Evolutionary conservation across 2,888 invertebrate genomes (phyloP), one percentile per base, ranked within the genome.

Genomic region (Loripinus fragilis): DNA sequence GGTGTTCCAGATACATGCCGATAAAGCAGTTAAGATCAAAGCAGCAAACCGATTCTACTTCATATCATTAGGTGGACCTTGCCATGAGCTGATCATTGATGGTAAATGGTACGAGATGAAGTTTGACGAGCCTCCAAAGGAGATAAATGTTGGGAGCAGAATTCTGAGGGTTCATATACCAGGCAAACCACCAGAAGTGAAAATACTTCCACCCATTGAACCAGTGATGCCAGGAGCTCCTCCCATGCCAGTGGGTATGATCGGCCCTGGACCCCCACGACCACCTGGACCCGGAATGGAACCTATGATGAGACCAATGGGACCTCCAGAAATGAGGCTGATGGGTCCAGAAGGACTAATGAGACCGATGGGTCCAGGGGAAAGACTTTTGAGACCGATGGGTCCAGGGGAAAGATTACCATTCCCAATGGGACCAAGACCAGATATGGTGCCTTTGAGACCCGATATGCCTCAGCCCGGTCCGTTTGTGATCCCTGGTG

Each of bases 151-250:
- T 48, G 96, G 96, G 76, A 96, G 96, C 0, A 95, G 96, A 80
- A 95, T 96, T n/a, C 95, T 97, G 80, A 94, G 95, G 64, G 95
- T 99, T 0, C 96, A 97, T 89, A 94, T 99, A 12, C 86, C 87
- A 35, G 98, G 98, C 0, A 97, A 98, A 0, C 96, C 98, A 3
- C 99, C 99, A 0, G 97, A 97, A 94, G 98, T 99, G 0, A 97
- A 97, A 92, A 97, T 99, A 79, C 83, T 93, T n/a, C 90, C 89
- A 50, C 78, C 78, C 48, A 79, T 85, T 50, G 33, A 60, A 20
- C 74, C 52, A 66, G 60, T 67, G 17, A 76, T 78, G 75, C 76
- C 76, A 48, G 73, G 71, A 30, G 69, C 74, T 55, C 35, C 45
- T 38, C 65, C 38, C 23, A 65, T 74, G 52, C 76, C 50, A 41